These are phyloP conservation scores for Schizopygopsis pylzovi DNA, from an alignment of 2,797 vertebrate species.

Conservation along the genomic window DNA sequence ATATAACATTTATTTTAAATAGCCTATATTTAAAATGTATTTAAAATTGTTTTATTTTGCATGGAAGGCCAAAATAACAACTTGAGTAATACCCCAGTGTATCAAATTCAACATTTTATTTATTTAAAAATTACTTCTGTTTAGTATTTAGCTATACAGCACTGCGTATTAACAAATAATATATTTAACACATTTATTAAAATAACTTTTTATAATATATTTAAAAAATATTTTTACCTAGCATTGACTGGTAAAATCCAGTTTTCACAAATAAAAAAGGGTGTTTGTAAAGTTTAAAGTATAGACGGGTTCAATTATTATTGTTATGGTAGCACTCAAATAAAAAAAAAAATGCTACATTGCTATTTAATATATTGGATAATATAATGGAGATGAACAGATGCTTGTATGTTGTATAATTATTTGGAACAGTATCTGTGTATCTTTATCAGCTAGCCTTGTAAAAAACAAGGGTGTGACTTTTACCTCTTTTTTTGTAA, in stretches of 20 bases:
- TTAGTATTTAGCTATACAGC: background rate
- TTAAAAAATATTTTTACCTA: background rate
- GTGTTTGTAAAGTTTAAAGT: background rate
- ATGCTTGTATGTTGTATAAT: constrained; percentile 29
- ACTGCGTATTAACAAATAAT: background rate
- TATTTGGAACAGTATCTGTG: background rate
- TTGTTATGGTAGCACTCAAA: background rate
- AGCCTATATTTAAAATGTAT: background rate
- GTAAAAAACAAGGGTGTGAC: constrained; percentile 27
- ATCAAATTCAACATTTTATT: background rate
- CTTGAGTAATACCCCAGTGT: background rate
- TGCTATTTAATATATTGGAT: constrained; percentile 1
- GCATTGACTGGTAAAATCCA: background rate
- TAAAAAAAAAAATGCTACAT: background rate
- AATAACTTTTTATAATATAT: background rate
- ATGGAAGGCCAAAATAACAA: background rate
- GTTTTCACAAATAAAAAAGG: background rate
- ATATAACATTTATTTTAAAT: background rate
- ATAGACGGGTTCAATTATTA: background rate
- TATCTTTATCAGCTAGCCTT: constrained; percentile 7
- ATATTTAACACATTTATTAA: background rate
- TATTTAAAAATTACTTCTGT: background rate
- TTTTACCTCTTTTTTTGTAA: constrained; percentile 27
- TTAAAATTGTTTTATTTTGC: background rate
- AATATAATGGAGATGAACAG: background rate